Evolutionary conservation across 2,113 vertebrate genomes (phyloP).

Genomic region (Lota lota): DNA sequence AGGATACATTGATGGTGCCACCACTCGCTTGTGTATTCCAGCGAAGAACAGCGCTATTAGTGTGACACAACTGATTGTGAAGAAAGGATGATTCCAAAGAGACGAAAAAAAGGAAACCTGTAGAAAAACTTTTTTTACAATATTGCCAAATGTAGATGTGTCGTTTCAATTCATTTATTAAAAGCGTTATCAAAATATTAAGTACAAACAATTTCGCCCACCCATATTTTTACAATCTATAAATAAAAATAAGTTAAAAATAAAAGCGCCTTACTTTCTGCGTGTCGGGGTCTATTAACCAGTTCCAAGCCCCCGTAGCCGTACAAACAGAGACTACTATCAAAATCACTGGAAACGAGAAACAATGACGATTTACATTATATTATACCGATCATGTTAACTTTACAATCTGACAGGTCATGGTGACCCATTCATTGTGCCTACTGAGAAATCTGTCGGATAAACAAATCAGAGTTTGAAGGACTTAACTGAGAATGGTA

Average conservation of each 20-base stretch:
- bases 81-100: conserved; percentile 98
- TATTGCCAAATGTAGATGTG: too few species aligned
- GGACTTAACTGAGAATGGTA: too few species aligned
- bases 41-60: conserved; percentile 97
- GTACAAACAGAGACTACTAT: conserved; percentile 98
- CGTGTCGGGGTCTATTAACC: conserved; percentile 98
- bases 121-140: conserved; percentile 22
- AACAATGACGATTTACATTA: not conserved
- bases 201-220: not conserved
- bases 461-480: too few species aligned
- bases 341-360: conserved; percentile 86
- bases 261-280: conserved; percentile 82
- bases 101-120: conserved; percentile 98
- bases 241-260: not conserved
- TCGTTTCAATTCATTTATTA: too few species aligned
- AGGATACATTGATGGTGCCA: conserved; percentile 99
- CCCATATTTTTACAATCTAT: not conserved
- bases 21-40: conserved; percentile 97
- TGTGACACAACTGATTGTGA: conserved; percentile 97
- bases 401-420: too few species aligned
- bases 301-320: conserved; percentile 98
- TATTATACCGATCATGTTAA: too few species aligned
- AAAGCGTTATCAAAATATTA: not conserved
- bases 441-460: too few species aligned
- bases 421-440: too few species aligned